These are phyloP conservation scores for Callimorpha dominula DNA, from an alignment of 2,888 invertebrate species.

Conservation along the genomic window DNA sequence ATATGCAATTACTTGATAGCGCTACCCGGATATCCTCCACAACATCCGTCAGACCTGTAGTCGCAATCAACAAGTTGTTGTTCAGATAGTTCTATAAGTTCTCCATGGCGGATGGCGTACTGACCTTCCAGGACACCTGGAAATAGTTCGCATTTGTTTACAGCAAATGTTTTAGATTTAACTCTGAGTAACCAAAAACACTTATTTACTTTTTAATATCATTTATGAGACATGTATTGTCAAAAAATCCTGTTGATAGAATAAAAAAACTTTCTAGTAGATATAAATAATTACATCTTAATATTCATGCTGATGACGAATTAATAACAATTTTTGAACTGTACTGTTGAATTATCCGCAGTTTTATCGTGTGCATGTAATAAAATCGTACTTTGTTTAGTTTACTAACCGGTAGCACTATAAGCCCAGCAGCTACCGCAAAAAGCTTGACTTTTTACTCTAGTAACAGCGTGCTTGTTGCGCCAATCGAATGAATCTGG, in stretches of 20 bases:
- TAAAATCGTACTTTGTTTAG: not conserved
- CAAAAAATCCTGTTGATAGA: no score
- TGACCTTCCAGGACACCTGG: not conserved
- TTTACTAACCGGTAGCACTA: conserved; percentile 44
- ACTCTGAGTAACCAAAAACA: not conserved
- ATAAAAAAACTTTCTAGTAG: no score
- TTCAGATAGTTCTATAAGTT: not conserved
- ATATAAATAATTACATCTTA: no score
- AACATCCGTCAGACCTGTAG: not conserved
- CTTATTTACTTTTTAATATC: no score
- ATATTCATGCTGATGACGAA: no score
- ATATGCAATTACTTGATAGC: not conserved
- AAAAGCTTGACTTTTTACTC: conserved; percentile 91
- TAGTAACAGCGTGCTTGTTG: conserved; percentile 90
- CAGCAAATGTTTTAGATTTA: not conserved
- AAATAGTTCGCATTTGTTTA: not conserved
- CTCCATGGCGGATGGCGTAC: not conserved
- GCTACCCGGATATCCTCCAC: not conserved
- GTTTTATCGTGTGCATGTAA: no score
- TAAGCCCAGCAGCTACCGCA: conserved; percentile 94
- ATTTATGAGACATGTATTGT: no score
- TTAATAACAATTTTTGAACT: no score
- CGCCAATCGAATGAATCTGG: conserved; percentile 89
- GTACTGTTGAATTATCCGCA: no score
- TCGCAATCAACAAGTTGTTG: not conserved